These are phyloP conservation scores for Sylvicola cinctus DNA, from an alignment of 2,888 invertebrate species.

Conservation along the genomic window DNA sequence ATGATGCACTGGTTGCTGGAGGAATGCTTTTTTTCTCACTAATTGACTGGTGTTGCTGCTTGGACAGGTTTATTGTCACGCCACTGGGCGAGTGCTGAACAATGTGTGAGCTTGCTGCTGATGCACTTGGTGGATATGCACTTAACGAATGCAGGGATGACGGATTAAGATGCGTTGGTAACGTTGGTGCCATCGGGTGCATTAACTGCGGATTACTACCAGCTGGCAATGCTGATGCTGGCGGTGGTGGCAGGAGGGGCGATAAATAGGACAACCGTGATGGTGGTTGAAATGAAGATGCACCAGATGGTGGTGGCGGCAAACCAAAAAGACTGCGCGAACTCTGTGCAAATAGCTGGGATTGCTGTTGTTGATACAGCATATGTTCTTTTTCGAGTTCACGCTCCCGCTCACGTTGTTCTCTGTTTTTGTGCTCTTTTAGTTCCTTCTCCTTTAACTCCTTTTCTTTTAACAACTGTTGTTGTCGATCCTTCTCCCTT, in stretches of 20 bases:
- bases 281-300: too few relatives aligned
- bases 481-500: slow-evolving; percentile 18
- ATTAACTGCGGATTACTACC: slow-evolving; percentile 19
- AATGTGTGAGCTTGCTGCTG: too few relatives aligned
- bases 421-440: slow-evolving; percentile 9
- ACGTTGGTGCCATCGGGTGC: slow-evolving; percentile 20
- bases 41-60: too few relatives aligned
- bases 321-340: too few relatives aligned
- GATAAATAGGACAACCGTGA: slow-evolving; percentile 9
- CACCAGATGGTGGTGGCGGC: too few relatives aligned
- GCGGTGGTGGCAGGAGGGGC: slow-evolving; percentile 16
- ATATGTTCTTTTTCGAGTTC: slow-evolving; percentile 22
- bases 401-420: slow-evolving; percentile 18
- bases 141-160: slow-evolving; percentile 6
- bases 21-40: too few relatives aligned
- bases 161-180: slow-evolving; percentile 20
- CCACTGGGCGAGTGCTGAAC: too few relatives aligned
- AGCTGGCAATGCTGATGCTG: slow-evolving; percentile 12
- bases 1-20: too few relatives aligned
- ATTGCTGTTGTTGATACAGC: slow-evolving; percentile 4
- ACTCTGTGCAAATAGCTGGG: too few relatives aligned
- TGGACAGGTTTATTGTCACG: too few relatives aligned
- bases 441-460: slow-evolving; percentile 19
- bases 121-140: too few relatives aligned
- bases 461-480: slow-evolving; percentile 22